Evolutionary conservation across 2,888 invertebrate species (phyloP), one percentile per base, ranked within the genome.

Genomic region (Eugnorisma glareosa): DNA sequence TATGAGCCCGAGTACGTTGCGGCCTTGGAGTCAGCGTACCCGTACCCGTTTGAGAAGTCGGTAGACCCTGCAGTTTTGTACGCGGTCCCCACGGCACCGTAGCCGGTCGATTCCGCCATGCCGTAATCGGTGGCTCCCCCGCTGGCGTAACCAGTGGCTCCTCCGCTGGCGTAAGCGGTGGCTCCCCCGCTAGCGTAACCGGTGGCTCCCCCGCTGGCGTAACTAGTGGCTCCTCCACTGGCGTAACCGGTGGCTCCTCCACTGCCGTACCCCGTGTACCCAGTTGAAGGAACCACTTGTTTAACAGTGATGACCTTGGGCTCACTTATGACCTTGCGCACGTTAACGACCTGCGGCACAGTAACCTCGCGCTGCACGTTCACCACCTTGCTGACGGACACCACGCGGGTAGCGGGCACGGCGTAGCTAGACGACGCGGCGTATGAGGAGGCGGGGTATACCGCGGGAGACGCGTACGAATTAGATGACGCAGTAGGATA

Each of bases 351-450:
- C 45, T 88, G 85, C 18, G 88, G 88, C 28, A 86, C 87, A 21
- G 79, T 78, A 28, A 88, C 75, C 67, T 88, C 88, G 40, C 88
- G 88, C 71, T 88, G 87, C 21, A 88, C 88, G 73, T 88, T 86
- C 40, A 88, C 88, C 18, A 88, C 84, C 69, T 88, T 88, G 28
- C 35, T 81, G 48, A 88, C 68, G 37, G 81, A 24, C 31, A 88
- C 64, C 1, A 86, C 82, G n/a, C 54, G 69, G 13, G 73, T 67
- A 35, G 82, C 40, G 1, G 87, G 84, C 1, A 54, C 78, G 2
- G 78, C 15, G 75, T 87, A 86, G 48, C 51, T 69, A 37, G 80
- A n/a, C 4, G 76, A 63, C 0, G 74, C 48, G 1, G 75, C 75
- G 72, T 83, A 83, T 15, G 80, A 40, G 3, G 75, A 35, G 15